Percentiles rank a stretch among this genome's conserved stretches.
These are phyloP conservation scores for Caenorhabditis sp. DNA, from an alignment of 2,888 invertebrate genomes.

Conservation along the genomic window DNA sequence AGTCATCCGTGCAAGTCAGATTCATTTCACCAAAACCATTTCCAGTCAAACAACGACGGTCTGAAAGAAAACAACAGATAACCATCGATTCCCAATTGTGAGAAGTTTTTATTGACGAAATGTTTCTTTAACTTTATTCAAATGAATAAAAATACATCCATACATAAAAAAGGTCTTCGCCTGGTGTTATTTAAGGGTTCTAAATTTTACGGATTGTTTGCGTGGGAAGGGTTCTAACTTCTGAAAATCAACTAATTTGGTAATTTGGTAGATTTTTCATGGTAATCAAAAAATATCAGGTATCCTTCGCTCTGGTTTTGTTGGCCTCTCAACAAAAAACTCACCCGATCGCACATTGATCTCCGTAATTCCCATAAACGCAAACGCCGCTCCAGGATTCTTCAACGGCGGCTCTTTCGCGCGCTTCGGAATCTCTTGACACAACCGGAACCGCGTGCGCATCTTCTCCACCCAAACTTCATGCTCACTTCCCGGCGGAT, in stretches of 20 bases:
- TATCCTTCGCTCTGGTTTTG: no score
- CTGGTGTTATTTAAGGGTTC: no score
- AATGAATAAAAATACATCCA: no score
- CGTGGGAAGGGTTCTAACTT: no score
- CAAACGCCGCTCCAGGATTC: slow-evolving; percentile 38
- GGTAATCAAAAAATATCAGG: no score
- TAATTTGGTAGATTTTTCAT: no score
- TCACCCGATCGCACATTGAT: slow-evolving; percentile 30
- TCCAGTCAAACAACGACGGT: slow-evolving; percentile 41
- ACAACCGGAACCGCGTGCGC: slow-evolving; percentile 45
- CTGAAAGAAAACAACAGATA: no score
- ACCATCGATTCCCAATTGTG: no score
- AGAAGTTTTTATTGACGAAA: background rate
- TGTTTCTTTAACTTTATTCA: no score
- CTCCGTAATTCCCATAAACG: slow-evolving; percentile 41
- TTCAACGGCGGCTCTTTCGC: slow-evolving; percentile 47
- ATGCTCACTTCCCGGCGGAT: slow-evolving; percentile 35
- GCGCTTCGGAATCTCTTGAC: slow-evolving; percentile 31
- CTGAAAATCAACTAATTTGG: no score
- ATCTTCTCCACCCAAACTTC: slow-evolving; percentile 52
- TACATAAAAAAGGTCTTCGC: no score
- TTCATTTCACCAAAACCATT: slow-evolving; percentile 46
- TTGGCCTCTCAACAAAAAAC: background rate
- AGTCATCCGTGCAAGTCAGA: slow-evolving; percentile 52
- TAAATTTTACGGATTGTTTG: no score